Evolutionary conservation across 2,797 vertebrate species (phyloP).

Genomic region (Hafferia zeledoni): DNA sequence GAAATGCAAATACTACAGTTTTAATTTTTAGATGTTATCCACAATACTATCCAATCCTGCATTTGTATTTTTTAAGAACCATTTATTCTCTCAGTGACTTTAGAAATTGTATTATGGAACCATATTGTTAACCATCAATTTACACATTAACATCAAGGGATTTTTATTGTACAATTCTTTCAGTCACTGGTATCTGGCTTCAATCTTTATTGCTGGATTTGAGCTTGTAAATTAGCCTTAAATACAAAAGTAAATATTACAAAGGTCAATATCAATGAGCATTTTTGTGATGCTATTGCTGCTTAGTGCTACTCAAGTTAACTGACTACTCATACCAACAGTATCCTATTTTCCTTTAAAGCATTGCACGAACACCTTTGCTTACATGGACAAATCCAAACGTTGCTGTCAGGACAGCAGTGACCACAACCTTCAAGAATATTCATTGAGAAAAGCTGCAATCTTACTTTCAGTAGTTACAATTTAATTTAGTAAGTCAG

Average conservation of each 20-base stretch:
- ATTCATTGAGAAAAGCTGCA: not conserved
- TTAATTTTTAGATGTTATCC: not conserved
- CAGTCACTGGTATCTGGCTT: slow-evolving; percentile 12
- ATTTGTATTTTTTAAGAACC: not conserved
- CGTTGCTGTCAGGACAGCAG: not conserved
- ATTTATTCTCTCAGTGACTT: not conserved
- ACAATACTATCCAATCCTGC: not conserved
- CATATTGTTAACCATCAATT: not conserved
- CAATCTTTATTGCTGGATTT: slow-evolving; percentile 46
- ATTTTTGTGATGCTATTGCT: not conserved
- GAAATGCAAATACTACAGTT: not conserved
- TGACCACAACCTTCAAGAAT: not conserved
- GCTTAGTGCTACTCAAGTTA: not conserved
- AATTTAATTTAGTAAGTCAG: not conserved
- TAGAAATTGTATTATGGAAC: not conserved
- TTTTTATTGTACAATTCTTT: not conserved
- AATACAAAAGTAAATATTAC: slow-evolving; percentile 65
- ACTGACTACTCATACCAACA: not conserved
- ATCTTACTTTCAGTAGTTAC: not conserved
- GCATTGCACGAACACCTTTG: not conserved
- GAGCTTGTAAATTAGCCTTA: slow-evolving; percentile 30
- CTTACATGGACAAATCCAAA: not conserved
- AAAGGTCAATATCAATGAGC: slow-evolving; percentile 32
- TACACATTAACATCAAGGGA: not conserved
- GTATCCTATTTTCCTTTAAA: not conserved